phyloP scores from a whole-genome alignment of 2,797 vertebrate species.

The Oceanodroma leucorhoa region DNA sequence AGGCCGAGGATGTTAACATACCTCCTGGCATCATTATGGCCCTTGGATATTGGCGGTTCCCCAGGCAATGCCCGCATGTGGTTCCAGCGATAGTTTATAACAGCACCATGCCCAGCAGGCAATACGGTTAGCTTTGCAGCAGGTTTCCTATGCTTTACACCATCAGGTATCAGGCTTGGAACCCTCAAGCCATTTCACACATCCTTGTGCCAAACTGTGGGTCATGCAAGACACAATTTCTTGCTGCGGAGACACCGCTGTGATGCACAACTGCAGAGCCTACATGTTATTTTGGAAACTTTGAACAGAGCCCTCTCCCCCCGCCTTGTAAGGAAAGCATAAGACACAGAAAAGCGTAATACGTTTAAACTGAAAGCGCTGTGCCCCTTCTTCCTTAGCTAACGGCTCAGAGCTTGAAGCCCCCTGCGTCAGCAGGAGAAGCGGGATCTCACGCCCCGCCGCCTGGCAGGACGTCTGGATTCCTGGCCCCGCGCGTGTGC shows the following conservation, averaged over 20 bases:
- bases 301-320: background rate
- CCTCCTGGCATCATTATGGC: background rate
- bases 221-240: fast-evolving
- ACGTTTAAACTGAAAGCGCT: background rate
- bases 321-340: background rate
- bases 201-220: background rate
- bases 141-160: background rate
- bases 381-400: background rate
- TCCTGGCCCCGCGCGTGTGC: fast-evolving
- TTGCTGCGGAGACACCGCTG: fast-evolving
- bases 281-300: fast-evolving
- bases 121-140: background rate
- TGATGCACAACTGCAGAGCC: background rate
- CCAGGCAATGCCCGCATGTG: background rate
- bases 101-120: background rate
- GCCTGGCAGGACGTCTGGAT: fast-evolving
- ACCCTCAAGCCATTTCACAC: fast-evolving
- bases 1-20: background rate
- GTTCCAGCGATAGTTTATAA: background rate
- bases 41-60: fast-evolving
- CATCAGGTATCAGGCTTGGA: background rate
- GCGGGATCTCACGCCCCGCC: background rate
- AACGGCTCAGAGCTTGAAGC: background rate
- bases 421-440: background rate
- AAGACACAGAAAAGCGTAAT: background rate